phyloP scores from a whole-genome alignment of 1,140 invertebrate species.

The Drosophila ambigua region DNA sequence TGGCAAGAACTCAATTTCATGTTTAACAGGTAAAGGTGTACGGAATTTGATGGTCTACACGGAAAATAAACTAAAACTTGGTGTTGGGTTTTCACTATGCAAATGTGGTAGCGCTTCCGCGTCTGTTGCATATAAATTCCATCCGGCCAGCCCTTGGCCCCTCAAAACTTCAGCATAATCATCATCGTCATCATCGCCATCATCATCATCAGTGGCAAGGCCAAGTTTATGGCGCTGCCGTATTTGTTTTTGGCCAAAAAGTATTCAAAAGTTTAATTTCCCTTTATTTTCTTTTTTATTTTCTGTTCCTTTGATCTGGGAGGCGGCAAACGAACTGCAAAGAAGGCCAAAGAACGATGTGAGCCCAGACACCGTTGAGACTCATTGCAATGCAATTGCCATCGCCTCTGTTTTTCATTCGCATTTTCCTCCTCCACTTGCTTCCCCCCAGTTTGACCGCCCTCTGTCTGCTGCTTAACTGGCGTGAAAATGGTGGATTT shows the following conservation, averaged over 20 bases:
- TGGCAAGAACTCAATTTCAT: constrained; percentile 48
- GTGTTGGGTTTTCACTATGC: constrained; percentile 18
- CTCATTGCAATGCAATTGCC: constrained; percentile 42
- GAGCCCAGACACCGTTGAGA: background rate
- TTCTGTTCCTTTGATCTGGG: constrained; percentile 52
- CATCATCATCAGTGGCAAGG: constrained; percentile 23
- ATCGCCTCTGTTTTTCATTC: constrained; percentile 7
- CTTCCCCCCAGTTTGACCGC: background rate
- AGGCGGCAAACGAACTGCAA: constrained; percentile 18
- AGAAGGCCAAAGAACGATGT: constrained; percentile 32
- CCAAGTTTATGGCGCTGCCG: constrained; percentile 44
- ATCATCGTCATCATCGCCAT: constrained; percentile 10
- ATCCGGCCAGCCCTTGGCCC: constrained; percentile 18
- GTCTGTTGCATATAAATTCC: constrained; percentile 63
- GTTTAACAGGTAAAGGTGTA: constrained; percentile 54
- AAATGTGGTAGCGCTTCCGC: constrained; percentile 22
- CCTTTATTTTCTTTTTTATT: constrained; percentile 21
- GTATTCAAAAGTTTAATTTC: constrained; percentile 63
- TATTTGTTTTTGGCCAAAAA: constrained; percentile 44
- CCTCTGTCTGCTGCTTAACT: constrained; percentile 41
- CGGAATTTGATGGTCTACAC: constrained; percentile 37
- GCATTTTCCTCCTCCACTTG: background rate
- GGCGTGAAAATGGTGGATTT: constrained; percentile 63
- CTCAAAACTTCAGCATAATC: constrained; percentile 14
- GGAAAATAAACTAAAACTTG: constrained; percentile 1